phyloP scores from a whole-genome alignment of 2,888 invertebrate genomes.

The Sminthurides aquaticus region DNA sequence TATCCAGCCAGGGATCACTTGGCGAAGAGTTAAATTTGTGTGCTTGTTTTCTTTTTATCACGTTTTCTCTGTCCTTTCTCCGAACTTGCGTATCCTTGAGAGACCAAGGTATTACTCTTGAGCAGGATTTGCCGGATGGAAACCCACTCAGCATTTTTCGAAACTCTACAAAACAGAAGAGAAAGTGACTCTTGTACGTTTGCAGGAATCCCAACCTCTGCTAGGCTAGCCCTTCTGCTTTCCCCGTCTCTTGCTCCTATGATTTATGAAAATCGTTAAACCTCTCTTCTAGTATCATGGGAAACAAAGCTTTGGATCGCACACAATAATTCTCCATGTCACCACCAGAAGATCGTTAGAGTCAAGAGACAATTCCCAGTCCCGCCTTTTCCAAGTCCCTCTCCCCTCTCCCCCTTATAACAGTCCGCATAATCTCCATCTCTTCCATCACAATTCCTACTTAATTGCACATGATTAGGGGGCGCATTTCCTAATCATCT shows the following conservation, averaged over 20 bases:
- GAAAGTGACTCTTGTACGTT: too few relatives aligned
- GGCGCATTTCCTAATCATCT: too few relatives aligned
- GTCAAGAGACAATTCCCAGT: slow-evolving; percentile 43
- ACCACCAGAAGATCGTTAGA: slow-evolving; percentile 44
- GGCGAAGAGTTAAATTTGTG: not conserved
- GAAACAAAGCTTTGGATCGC: slow-evolving; percentile 43
- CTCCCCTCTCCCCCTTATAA: not conserved
- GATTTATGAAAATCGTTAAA: slow-evolving; percentile 45
- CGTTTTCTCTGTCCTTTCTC: not conserved
- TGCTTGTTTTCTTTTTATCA: not conserved
- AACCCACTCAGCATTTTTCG: too few relatives aligned
- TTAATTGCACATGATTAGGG: too few relatives aligned
- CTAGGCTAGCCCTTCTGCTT: not conserved
- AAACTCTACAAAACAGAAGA: too few relatives aligned
- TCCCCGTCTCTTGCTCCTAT: slow-evolving; percentile 26
- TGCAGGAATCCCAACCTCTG: too few relatives aligned
- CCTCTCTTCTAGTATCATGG: slow-evolving; percentile 40
- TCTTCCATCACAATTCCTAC: not conserved
- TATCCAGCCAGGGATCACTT: not conserved
- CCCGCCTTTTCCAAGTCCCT: slow-evolving; percentile 42
- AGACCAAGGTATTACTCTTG: too few relatives aligned
- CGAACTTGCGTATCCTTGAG: too few relatives aligned
- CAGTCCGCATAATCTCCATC: not conserved
- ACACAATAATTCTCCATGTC: slow-evolving; percentile 44
- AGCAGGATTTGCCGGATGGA: too few relatives aligned